Conservation (phyloP, 2,797 vertebrate genomes). For the Notolabrus celidotus region DNA sequence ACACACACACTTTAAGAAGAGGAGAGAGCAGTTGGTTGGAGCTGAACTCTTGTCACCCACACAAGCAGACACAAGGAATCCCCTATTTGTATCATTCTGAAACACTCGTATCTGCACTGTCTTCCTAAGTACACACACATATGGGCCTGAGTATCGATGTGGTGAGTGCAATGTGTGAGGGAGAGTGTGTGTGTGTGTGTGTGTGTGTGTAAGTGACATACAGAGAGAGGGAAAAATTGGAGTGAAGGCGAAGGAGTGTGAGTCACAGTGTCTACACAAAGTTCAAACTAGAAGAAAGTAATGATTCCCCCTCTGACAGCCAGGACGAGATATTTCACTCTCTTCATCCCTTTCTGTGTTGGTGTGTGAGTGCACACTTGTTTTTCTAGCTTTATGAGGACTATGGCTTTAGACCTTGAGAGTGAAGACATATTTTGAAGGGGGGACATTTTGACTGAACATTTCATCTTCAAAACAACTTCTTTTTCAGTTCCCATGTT, state of each 20-base stretch:
- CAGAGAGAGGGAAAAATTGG: constrained; percentile 37
- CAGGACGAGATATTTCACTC: constrained; percentile 9
- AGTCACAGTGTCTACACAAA: constrained; percentile 59
- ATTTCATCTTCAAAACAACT: neutral
- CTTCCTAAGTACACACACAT: constrained; percentile 20
- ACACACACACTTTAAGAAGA: constrained; percentile 31
- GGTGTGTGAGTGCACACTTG: neutral
- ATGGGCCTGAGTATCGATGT: constrained; percentile 26
- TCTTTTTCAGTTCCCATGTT: neutral
- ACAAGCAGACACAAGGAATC: constrained; percentile 40
- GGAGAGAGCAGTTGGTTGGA: constrained; percentile 38
- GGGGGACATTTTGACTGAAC: neutral
- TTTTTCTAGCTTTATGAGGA: neutral
- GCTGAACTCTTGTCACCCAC: constrained; percentile 44
- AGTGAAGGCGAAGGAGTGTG: constrained; percentile 35
- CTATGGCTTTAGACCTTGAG: neutral
- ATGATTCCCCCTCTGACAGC: constrained; percentile 36
- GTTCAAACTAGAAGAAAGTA: constrained; percentile 64
- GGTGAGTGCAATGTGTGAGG: constrained; percentile 8
- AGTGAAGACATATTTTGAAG: neutral
- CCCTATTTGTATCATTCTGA: constrained; percentile 35
- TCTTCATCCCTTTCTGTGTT: neutral
- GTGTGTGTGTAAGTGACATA: constrained; percentile 23
- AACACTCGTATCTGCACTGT: constrained; percentile 19
- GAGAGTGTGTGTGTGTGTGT: constrained; percentile 1